Conservation (phyloP, 2,113 vertebrate species). For the Entelurus aequoreus region DNA sequence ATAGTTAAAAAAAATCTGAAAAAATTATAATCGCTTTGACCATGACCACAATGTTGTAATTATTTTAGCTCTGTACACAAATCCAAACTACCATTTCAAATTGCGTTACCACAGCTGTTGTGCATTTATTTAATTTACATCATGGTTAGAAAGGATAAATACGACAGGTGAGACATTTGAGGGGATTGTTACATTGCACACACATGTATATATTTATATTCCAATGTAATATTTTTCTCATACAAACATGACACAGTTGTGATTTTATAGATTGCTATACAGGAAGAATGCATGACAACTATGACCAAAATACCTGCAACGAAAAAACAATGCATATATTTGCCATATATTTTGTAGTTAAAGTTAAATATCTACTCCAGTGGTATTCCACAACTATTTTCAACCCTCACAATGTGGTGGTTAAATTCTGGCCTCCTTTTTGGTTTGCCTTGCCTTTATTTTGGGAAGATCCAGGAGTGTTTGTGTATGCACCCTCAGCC, state of each 20-base stretch:
- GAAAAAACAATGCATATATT: slow-evolving; percentile 10
- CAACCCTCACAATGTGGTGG: slow-evolving; percentile 22
- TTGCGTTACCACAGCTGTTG: slow-evolving; percentile 15
- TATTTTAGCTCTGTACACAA: no score
- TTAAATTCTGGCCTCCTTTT: slow-evolving; percentile 44
- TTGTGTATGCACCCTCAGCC: slow-evolving; percentile 31
- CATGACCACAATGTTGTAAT: no score
- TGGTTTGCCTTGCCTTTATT: slow-evolving; percentile 37
- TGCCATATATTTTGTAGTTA: slow-evolving; percentile 13
- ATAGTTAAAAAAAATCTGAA: no score
- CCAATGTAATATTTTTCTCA: no score
- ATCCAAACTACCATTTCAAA: slow-evolving; percentile 14
- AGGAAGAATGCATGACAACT: background rate
- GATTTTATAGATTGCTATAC: background rate
- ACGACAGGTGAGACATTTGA: no score
- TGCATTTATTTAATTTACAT: background rate
- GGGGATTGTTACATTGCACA: no score
- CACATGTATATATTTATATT: no score
- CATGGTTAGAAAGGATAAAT: background rate
- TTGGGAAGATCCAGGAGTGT: slow-evolving; percentile 37
- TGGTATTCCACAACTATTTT: slow-evolving; percentile 39
- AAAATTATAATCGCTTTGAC: no score
- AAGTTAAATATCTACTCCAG: slow-evolving; percentile 23
- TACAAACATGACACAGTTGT: background rate
- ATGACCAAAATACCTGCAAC: slow-evolving; percentile 20